phyloP scores from a whole-genome alignment of 1,140 invertebrate species.

The Lucilia sericata region DNA sequence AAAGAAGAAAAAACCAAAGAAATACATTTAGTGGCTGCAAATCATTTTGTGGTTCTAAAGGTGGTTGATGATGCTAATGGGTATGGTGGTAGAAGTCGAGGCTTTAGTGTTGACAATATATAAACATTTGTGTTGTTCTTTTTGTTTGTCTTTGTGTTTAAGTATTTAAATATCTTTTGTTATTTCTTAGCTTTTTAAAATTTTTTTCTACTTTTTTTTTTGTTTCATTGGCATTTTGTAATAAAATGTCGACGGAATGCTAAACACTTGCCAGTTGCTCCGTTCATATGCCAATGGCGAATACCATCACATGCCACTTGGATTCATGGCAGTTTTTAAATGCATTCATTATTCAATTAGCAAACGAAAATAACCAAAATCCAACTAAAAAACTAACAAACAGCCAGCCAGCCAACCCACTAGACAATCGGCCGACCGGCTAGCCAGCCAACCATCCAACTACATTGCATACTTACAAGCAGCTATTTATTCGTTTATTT shows the following conservation, averaged over 20 bases:
- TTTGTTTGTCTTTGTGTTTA: not conserved
- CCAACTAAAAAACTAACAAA: not conserved
- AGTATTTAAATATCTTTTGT: not conserved
- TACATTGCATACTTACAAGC: not conserved
- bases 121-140: constrained; percentile 8
- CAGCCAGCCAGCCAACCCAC: not conserved
- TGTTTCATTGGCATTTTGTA: constrained; percentile 37
- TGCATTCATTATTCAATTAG: constrained; percentile 43
- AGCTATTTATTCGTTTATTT: not conserved
- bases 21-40: not conserved
- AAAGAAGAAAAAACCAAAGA: not conserved
- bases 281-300: constrained; percentile 42
- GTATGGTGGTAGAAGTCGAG: not conserved
- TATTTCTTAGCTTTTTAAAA: not conserved
- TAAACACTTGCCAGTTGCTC: constrained; percentile 42
- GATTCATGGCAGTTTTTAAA: constrained; percentile 43
- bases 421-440: no score
- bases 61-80: not conserved
- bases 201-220: not conserved
- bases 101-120: constrained; percentile 25
- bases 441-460: not conserved
- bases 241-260: constrained; percentile 41
- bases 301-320: constrained; percentile 44
- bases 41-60: not conserved
- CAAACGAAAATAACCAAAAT: not conserved